A percentile compares a stretch with the other conserved stretches of the same genome.
phyloP scores from a whole-genome alignment of 92 coral and sea anemone genomes.

The Diadumene lineata region DNA sequence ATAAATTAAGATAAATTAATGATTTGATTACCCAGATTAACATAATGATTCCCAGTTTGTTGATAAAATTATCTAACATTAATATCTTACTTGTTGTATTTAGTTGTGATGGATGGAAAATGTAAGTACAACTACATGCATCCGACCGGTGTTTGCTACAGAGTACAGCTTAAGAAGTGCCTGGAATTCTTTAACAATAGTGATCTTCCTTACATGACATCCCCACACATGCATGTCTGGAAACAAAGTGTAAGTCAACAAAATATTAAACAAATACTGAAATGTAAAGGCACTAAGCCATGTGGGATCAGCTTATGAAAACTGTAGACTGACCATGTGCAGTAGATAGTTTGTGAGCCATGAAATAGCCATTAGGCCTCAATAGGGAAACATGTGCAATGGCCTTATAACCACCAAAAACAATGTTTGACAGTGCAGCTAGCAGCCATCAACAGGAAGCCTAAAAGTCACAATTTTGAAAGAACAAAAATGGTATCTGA shows the following conservation, averaged over 20 bases:
- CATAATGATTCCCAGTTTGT: neutral
- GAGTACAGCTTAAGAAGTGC: slow-evolving; percentile 64
- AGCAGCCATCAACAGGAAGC: too few relatives aligned
- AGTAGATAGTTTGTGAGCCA: too few relatives aligned
- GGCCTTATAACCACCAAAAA: too few relatives aligned
- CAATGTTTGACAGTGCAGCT: too few relatives aligned
- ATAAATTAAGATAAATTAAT: too few relatives aligned
- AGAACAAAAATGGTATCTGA: too few relatives aligned
- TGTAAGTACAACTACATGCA: slow-evolving; percentile 84
- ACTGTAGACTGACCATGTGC: too few relatives aligned
- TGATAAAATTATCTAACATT: neutral
- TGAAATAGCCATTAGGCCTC: too few relatives aligned
- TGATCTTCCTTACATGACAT: slow-evolving; percentile 44
- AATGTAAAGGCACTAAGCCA: neutral
- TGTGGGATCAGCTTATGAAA: too few relatives aligned
- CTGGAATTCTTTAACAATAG: slow-evolving; percentile 19
- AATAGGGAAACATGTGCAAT: too few relatives aligned
- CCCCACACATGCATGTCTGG: slow-evolving; percentile 55
- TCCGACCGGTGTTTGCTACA: slow-evolving; percentile 74
- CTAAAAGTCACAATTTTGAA: too few relatives aligned
- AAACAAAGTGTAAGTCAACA: neutral
- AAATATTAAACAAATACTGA: neutral
- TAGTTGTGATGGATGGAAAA: slow-evolving; percentile 67
- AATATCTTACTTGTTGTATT: slow-evolving; percentile 17
- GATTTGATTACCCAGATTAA: neutral